A percentile compares a stretch with the other conserved stretches of the same genome.
Evolutionary conservation across 2,797 vertebrate genomes (phyloP).

Genomic region (Tympanoctomys barrerae): DNA sequence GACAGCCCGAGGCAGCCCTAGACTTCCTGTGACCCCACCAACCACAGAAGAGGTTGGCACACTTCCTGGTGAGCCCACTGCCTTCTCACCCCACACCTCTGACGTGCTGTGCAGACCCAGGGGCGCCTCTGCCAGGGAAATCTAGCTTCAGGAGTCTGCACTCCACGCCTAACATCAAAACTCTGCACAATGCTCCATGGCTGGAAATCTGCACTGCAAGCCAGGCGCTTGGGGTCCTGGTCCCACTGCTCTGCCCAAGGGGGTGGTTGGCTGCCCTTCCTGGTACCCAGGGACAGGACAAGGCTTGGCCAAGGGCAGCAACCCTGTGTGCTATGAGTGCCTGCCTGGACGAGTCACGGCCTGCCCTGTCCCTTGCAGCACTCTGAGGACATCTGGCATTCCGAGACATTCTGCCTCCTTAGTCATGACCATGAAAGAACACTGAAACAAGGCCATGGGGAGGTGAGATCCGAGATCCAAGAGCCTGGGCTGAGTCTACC

Average conservation of each 20-base stretch:
- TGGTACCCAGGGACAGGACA: background rate
- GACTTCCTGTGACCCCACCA: background rate
- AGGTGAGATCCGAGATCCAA: background rate
- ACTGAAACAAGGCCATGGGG: background rate
- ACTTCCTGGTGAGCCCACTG: background rate
- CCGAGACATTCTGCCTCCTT: background rate
- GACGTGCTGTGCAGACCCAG: background rate
- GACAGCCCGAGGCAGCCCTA: background rate
- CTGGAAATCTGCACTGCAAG: background rate
- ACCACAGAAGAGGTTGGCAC: background rate
- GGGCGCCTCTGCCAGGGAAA: background rate
- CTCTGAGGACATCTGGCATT: slow-evolving; percentile 6
- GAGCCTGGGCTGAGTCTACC: background rate
- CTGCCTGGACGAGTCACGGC: background rate
- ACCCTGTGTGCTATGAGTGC: background rate
- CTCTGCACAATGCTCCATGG: background rate
- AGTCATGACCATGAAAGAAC: slow-evolving; percentile 38
- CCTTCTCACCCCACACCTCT: background rate
- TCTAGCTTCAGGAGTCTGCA: background rate
- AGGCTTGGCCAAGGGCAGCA: slow-evolving; percentile 37
- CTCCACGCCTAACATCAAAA: slow-evolving; percentile 34
- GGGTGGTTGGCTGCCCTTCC: slow-evolving; percentile 3
- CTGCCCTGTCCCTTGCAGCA: background rate
- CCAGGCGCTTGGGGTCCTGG: background rate
- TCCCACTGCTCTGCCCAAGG: background rate